phyloP scores from a whole-genome alignment of 1,140 invertebrate species.

The Goniozus legneri region DNA sequence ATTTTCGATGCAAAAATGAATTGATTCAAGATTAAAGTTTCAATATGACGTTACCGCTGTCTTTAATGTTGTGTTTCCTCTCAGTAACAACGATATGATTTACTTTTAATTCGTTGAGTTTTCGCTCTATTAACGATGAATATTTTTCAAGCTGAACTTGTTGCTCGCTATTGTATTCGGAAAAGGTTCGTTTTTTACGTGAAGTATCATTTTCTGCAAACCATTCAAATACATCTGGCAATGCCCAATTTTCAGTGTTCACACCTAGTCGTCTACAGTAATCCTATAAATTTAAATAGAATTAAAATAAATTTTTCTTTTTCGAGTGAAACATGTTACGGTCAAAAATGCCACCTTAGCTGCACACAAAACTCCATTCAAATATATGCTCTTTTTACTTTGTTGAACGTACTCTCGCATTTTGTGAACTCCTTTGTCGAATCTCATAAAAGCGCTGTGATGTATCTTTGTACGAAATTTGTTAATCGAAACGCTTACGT shows the following conservation, averaged over 20 bases:
- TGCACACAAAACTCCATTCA: slow-evolving; percentile 33
- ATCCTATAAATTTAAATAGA: slow-evolving; percentile 27
- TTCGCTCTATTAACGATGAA: slow-evolving; percentile 23
- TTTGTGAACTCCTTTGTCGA: slow-evolving; percentile 25
- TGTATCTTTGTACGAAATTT: slow-evolving; percentile 21
- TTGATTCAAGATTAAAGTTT: slow-evolving; percentile 8
- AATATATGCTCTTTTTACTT: slow-evolving; percentile 22
- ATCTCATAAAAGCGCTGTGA: slow-evolving; percentile 26
- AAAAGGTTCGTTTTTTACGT: slow-evolving; percentile 24
- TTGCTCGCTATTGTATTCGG: slow-evolving; percentile 9
- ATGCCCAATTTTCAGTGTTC: slow-evolving; percentile 31
- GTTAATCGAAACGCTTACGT: slow-evolving; percentile 5
- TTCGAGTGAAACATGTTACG: not conserved
- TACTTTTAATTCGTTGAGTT: slow-evolving; percentile 28
- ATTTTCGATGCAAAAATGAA: not conserved
- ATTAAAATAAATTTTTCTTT: not conserved
- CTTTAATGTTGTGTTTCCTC: slow-evolving; percentile 25
- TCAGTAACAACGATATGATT: slow-evolving; percentile 17
- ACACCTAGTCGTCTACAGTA: slow-evolving; percentile 30
- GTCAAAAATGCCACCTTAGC: slow-evolving; percentile 27
- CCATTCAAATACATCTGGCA: slow-evolving; percentile 29
- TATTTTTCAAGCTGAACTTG: too few relatives aligned
- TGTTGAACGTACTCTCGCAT: slow-evolving; percentile 26
- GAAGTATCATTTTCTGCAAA: slow-evolving; percentile 30
- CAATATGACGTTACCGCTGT: slow-evolving; percentile 20